Evolutionary conservation across 2,888 invertebrate genomes (phyloP).

Genomic region (Spicauda simplicius): DNA sequence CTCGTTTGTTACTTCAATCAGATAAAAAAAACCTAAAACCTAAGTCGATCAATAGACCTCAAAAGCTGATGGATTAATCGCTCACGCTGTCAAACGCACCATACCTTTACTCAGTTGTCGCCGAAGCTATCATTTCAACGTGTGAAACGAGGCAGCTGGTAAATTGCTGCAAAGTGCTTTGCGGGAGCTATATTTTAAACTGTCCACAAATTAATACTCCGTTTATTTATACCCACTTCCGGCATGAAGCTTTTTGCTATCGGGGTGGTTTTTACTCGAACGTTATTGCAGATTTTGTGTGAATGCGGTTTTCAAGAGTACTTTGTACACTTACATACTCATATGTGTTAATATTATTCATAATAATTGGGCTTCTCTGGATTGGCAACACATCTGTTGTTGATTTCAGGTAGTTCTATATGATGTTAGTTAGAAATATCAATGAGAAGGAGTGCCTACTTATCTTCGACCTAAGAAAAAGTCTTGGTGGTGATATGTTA

Average conservation of each 20-base stretch:
- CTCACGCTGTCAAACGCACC: constrained; percentile 7
- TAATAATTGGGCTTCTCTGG: no score
- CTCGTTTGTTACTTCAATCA: no score
- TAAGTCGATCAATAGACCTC: no score
- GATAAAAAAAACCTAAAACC: no score
- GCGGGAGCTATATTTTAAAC: constrained; percentile 38
- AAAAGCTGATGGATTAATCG: neutral
- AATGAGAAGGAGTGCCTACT: no score
- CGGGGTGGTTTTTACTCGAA: constrained; percentile 22
- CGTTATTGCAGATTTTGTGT: constrained; percentile 8
- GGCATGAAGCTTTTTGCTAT: constrained; percentile 14
- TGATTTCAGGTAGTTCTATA: no score
- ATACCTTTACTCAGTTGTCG: constrained; percentile 21
- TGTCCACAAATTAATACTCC: constrained; percentile 46
- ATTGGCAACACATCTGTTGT: no score
- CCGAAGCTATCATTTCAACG: constrained; percentile 40
- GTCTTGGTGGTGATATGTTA: no score
- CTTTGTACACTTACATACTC: no score
- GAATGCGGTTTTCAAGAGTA: neutral
- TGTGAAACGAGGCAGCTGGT: constrained; percentile 45
- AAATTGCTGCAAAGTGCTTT: constrained; percentile 43
- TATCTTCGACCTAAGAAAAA: no score
- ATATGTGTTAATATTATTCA: no score
- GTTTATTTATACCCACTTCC: constrained; percentile 41
- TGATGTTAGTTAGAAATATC: no score